Evolutionary conservation across 2,888 invertebrate genomes (phyloP).

Genomic region (Sylvicola cinctus): DNA sequence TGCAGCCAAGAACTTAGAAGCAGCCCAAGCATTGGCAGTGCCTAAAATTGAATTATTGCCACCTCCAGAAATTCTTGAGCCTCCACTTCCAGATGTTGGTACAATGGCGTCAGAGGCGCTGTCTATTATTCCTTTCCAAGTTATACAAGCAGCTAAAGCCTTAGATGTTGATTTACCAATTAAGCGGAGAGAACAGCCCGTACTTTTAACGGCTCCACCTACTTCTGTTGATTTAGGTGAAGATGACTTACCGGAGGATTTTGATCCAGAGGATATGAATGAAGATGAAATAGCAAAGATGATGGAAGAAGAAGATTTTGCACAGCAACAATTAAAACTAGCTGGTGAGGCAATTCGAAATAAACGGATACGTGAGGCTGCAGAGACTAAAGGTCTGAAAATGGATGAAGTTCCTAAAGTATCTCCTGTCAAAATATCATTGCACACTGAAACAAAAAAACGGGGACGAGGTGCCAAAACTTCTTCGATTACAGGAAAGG

Average conservation of each 20-base stretch:
- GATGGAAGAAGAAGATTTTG: conserved; percentile 40
- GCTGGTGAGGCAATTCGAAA: conserved; percentile 23
- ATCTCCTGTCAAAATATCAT: conserved; percentile 1
- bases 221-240: conserved; percentile 10
- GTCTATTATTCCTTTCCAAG: conserved; percentile 22
- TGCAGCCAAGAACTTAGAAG: conserved; percentile 25
- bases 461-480: conserved; percentile 16
- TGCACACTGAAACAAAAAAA: conserved; percentile 17
- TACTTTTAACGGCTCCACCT: too few relatives aligned
- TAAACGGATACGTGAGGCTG: conserved; percentile 32
- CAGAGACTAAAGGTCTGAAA: conserved; percentile 29
- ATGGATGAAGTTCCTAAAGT: conserved; percentile 20
- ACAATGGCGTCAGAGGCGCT: conserved; percentile 13
- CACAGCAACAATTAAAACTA: conserved; percentile 30
- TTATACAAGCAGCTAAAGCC: conserved; percentile 24
- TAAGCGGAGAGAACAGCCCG: conserved; percentile 16
- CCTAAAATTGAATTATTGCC: conserved; percentile 7
- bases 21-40: conserved; percentile 20
- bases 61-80: neutral
- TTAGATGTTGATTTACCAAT: conserved; percentile 24
- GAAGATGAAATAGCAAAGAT: conserved; percentile 29
- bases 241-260: conserved; percentile 25
- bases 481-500: too few relatives aligned
- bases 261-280: conserved; percentile 28
- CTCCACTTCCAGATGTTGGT: conserved; percentile 15